These are phyloP conservation scores for Gila orcuttii DNA, from an alignment of 2,113 vertebrate species.

Conservation along the genomic window DNA sequence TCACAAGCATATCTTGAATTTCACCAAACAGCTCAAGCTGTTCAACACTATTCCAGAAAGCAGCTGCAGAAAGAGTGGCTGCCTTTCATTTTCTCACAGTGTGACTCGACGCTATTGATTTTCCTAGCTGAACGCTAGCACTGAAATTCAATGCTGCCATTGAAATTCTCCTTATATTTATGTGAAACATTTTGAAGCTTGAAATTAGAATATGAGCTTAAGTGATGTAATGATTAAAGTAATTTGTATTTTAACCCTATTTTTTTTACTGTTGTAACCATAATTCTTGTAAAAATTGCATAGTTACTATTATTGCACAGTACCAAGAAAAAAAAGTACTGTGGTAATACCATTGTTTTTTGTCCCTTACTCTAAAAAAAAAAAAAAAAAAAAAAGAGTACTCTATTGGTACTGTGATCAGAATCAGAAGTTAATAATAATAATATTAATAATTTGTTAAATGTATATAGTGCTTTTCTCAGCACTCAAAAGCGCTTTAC, in stretches of 20 bases:
- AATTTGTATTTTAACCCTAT: not conserved
- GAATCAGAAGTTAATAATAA: not conserved
- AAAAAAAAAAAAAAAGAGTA: too few relatives aligned
- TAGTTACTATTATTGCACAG: not conserved
- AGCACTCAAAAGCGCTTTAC: too few relatives aligned
- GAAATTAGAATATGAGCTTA: not conserved
- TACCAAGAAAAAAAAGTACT: not conserved
- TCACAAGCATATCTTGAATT: conserved; percentile 37
- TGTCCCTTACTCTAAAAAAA: too few relatives aligned
- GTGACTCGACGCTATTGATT: not conserved
- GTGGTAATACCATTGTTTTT: not conserved
- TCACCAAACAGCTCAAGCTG: conserved; percentile 24
- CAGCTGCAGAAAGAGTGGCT: conserved; percentile 23
- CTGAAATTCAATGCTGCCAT: conserved; percentile 24
- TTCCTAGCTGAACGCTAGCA: not conserved
- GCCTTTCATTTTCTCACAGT: conserved; percentile 22
- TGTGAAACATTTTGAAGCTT: conserved; percentile 17
- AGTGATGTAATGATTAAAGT: not conserved
- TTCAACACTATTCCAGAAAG: conserved; percentile 15
- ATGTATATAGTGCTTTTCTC: too few relatives aligned
- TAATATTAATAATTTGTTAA: too few relatives aligned
- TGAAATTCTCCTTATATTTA: conserved; percentile 1
- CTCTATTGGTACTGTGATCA: not conserved
- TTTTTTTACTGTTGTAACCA: not conserved
- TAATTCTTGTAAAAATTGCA: not conserved